Evolutionary conservation across 2,888 invertebrate species (phyloP).

Genomic region (Toxonevra muliebris): DNA sequence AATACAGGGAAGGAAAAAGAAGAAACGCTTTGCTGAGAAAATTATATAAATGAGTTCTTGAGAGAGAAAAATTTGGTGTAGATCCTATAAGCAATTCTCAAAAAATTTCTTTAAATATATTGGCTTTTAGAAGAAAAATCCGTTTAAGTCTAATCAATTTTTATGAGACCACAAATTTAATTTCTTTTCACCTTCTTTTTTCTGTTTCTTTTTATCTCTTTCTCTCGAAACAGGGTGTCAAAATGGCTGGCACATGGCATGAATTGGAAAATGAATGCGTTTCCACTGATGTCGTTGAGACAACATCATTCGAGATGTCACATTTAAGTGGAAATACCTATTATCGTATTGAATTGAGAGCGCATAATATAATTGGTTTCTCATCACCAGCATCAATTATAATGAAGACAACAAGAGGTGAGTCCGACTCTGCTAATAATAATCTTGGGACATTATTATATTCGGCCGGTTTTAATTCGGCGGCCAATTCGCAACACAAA

Average conservation of each 20-base stretch:
- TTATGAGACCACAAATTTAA: too few relatives aligned
- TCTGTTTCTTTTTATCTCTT: constrained; percentile 13
- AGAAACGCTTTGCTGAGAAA: too few relatives aligned
- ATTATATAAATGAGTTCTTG: too few relatives aligned
- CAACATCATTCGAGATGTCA: constrained; percentile 75
- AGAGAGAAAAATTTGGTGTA: too few relatives aligned
- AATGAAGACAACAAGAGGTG: constrained; percentile 89
- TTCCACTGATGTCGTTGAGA: constrained; percentile 71
- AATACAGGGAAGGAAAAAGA: too few relatives aligned
- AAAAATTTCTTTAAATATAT: too few relatives aligned
- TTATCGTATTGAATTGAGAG: constrained; percentile 85
- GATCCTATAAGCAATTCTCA: too few relatives aligned
- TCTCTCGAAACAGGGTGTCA: constrained; percentile 68
- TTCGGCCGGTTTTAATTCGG: constrained; percentile 64
- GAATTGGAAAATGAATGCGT: constrained; percentile 69
- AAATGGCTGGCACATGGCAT: constrained; percentile 75
- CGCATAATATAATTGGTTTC: constrained; percentile 86
- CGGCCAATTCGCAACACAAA: constrained; percentile 60
- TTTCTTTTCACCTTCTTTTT: background rate
- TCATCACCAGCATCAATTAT: constrained; percentile 80
- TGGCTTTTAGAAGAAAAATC: too few relatives aligned
- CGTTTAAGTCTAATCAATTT: too few relatives aligned
- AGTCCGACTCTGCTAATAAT: constrained; percentile 69
- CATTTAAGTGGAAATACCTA: constrained; percentile 79
- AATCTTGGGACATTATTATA: constrained; percentile 65